phyloP scores from a whole-genome alignment of 2,113 vertebrate species.

The Menidia beryllina region DNA sequence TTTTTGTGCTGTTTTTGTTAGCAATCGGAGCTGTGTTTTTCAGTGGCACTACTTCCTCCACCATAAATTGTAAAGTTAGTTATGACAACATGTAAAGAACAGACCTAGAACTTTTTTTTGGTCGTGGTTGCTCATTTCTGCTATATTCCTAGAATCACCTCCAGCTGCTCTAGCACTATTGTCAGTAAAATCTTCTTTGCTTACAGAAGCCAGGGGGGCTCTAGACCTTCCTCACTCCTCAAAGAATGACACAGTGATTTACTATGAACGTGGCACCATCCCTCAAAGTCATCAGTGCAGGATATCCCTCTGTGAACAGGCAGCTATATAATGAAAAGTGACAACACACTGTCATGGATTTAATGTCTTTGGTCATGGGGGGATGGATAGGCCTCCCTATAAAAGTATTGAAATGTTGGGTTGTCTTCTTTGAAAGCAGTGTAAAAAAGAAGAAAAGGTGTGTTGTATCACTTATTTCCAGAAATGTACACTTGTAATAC shows the following conservation, averaged over 20 bases:
- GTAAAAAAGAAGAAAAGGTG: conserved; percentile 27
- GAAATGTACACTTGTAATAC: conserved; percentile 10
- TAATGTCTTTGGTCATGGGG: conserved; percentile 70
- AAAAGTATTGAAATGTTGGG: conserved; percentile 41
- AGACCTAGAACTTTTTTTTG: conserved; percentile 29
- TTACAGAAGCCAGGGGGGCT: conserved; percentile 36
- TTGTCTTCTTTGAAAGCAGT: conserved; percentile 19
- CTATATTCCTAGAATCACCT: conserved; percentile 32
- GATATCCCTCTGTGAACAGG: conserved; percentile 54
- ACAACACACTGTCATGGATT: conserved; percentile 69
- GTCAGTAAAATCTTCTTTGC: conserved; percentile 66
- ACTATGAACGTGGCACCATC: conserved; percentile 60
- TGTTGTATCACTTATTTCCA: conserved; percentile 29
- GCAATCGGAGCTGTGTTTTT: no score
- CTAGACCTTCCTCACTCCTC: conserved; percentile 33
- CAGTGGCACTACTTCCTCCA: not conserved
- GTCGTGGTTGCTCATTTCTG: conserved; percentile 36
- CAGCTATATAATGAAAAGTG: conserved; percentile 77
- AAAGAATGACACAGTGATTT: conserved; percentile 66
- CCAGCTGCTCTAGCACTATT: conserved; percentile 44
- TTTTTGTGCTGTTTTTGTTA: no score
- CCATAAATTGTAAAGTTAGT: not conserved
- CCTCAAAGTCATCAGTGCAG: conserved; percentile 68
- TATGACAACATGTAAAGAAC: conserved; percentile 6
- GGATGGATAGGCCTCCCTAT: conserved; percentile 34